Percentiles rank a stretch among this genome's conserved stretches.
phyloP scores from a whole-genome alignment of 2,113 vertebrate species.

The Emberiza fucata region DNA sequence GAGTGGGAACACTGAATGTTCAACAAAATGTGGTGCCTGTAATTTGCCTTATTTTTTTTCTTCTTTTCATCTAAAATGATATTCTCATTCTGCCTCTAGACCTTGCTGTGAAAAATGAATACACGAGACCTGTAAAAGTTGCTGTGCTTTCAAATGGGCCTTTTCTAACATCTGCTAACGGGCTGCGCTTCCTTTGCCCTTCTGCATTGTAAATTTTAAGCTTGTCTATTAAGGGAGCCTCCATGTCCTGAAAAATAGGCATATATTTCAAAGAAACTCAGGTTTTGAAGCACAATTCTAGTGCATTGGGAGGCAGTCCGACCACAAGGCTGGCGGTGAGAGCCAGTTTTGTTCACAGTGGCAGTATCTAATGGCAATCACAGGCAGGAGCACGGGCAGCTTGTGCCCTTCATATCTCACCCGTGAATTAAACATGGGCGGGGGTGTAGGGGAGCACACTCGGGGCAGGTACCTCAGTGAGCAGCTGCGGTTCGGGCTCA shows the following conservation, averaged over 20 bases:
- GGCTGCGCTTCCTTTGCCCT: neutral
- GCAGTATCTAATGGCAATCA: neutral
- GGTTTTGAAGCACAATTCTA: neutral
- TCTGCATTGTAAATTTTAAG: neutral
- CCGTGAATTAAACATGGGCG: rapidly evolving
- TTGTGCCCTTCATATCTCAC: rapidly evolving
- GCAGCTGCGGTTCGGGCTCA: neutral
- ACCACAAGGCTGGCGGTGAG: neutral
- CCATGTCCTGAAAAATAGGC: neutral
- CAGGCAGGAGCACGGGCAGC: neutral
- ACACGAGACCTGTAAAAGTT: neutral
- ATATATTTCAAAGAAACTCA: neutral
- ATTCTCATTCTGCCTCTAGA: neutral
- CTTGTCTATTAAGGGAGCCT: neutral
- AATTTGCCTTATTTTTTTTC: neutral
- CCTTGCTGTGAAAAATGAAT: neutral
- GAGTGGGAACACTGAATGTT: neutral
- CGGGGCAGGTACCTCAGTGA: neutral
- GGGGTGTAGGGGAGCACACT: rapidly evolving
- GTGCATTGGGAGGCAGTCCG: rapidly evolving
- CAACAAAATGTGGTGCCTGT: neutral
- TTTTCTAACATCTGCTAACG: neutral
- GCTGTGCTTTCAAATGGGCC: neutral
- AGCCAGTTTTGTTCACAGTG: neutral
- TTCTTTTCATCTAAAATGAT: neutral